Base-by-base conservation (phyloP, 1,140 invertebrate genomes). In the Leptopilina clavipes region DNA sequence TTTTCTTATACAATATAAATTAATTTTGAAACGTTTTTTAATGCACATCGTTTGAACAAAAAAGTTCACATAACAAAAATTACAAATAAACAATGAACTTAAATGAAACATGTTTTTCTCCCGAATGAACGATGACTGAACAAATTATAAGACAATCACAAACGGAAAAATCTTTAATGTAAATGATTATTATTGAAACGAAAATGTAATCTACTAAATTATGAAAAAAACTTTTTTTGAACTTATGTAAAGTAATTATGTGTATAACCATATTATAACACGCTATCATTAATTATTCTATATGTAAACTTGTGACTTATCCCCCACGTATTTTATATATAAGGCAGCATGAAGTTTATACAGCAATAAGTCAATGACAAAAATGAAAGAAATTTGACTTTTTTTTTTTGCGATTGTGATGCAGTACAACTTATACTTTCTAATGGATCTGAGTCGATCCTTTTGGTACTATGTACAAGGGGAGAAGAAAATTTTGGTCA, bases 401-500 rank as follows among this genome's bases (percentile, higher is more conserved):
- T 25, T 56, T n/a, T 71, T 56, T 45, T 71, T 43, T 70, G 59
- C 65, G 37, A 72, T 40, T 44, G 75, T 73, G 44, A 75, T 70
- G 70, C 19, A 44, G 19, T 54, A 44, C 25, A 40, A 75, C 22
- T 73, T 77, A 77, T 65, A 74, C 31, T 72, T 72, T 72, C 18
- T 73, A 70, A 7, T 52, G 37, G 37, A 52, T 22, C 48, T 73
- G 77, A 82, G 54, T 70, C 79, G 83, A 65, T 72, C 72, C 52
- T 56, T 79, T 77, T 76, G 22, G 44, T 76, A 75, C 76, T 84
- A 84, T 85, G 14, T 86, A 85, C 80, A 86, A 76, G 65, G 75
- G 75, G 71, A 40, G 79, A 81, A 82, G 81, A 82, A 83, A 77
- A 76, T 83, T 81, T 82, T 83, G 71, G 78, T 83, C 82, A 85